phyloP scores from a whole-genome alignment of 2,888 invertebrate genomes.

The Malachius bipustulatus region DNA sequence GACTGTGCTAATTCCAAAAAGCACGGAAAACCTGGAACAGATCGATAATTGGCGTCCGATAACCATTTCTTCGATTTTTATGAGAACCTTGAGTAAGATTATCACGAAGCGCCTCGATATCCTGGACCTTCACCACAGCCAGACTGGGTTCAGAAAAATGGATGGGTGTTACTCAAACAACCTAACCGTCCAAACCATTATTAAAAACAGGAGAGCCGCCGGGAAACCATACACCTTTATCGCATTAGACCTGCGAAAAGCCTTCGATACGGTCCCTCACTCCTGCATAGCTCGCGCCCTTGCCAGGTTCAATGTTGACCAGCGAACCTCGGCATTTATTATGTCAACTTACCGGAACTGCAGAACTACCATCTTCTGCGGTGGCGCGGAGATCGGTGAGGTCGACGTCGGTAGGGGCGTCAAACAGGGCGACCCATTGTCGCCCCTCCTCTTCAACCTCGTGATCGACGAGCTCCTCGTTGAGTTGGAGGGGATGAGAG shows the following conservation, averaged over 20 bases:
- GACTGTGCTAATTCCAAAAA: too few relatives aligned
- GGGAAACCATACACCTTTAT: conserved; percentile 11
- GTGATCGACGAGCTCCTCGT: too few relatives aligned
- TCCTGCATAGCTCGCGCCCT: conserved; percentile 12
- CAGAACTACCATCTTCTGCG: conserved; percentile 10
- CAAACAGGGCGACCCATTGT: too few relatives aligned
- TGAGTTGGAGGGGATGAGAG: too few relatives aligned
- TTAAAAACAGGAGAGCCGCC: conserved; percentile 8
- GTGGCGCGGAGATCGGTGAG: conserved; percentile 1
- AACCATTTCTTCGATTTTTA: conserved; percentile 11
- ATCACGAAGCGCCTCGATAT: conserved; percentile 7
- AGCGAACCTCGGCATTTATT: conserved; percentile 7
- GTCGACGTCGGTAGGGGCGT: too few relatives aligned
- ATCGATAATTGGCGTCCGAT: conserved; percentile 14
- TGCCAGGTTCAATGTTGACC: conserved; percentile 9
- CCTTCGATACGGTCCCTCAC: conserved; percentile 19
- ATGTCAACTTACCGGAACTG: conserved; percentile 7
- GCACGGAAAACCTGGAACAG: conserved; percentile 5
- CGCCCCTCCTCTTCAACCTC: too few relatives aligned
- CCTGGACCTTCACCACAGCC: conserved; percentile 7
- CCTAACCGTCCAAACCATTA: conserved; percentile 12
- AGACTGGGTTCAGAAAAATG: conserved; percentile 15
- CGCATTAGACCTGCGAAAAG: conserved; percentile 17
- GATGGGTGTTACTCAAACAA: conserved; percentile 17
- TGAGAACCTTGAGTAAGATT: conserved; percentile 12